Base-by-base conservation (phyloP, 1,140 invertebrate genomes). In the Aphaenogaster rudis region DNA sequence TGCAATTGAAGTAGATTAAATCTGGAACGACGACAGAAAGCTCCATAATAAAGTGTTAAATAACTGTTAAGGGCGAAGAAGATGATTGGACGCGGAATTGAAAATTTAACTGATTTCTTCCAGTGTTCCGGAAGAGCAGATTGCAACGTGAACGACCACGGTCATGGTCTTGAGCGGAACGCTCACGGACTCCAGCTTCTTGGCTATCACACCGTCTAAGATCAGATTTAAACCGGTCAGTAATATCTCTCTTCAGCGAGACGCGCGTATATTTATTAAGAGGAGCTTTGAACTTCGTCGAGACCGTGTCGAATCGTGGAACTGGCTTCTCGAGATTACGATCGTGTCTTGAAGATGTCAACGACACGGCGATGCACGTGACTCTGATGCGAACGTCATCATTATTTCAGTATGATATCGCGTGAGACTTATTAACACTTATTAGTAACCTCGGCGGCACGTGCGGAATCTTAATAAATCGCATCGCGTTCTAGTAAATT, bases 211-310 rank as follows among this genome's bases (percentile, higher is more conserved):
- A 57, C 54, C 52, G 72, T 90, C 85, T 80, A 67, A 84, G 48
- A 90, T 90, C 82, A 79, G 69, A 85, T 72, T 82, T 71, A 89
- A 90, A 80, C 36, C 86, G 57, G 85, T 90, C 52, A 57, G 61
- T 66, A 54, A 64, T 28, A 9, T 13, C 7, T 59, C 28, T 67
- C 15, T 50, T 45, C 13, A 3, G 21, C 21, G 7, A 8, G 13
- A 66, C 17, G 13, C 21, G 21, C 15, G 7, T 33, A 28, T 48
- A 67, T 80, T 21, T 50, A 36, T 52, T 66, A 33, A 54, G 3
- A n/a, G 7, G 6, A 50, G 50, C 33, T 81, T 59, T 50, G 45
- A 64, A 15, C 77, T 36, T 48, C 42, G 54, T n/a, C 7, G n/a
- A 33, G 33, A 57, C 7, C 54, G 67, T 61, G 17, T 61, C 52